These are phyloP conservation scores for Callorhinus ursinus DNA, from an alignment of 2,113 vertebrate genomes.

Conservation along the genomic window DNA sequence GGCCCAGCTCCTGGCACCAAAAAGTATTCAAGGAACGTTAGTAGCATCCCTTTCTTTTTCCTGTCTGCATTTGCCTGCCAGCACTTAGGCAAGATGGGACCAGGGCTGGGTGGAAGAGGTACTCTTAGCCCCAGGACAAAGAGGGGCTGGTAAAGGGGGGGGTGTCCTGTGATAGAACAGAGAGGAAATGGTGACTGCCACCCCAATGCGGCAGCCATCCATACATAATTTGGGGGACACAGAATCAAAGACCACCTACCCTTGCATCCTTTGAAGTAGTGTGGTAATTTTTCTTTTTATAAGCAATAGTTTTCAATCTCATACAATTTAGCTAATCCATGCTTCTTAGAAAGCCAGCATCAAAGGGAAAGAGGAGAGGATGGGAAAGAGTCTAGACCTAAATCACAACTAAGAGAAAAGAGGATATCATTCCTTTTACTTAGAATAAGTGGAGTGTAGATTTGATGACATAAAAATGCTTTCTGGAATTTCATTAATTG, in stretches of 20 bases:
- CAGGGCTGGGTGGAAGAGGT: not conserved
- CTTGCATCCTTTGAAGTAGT: not conserved
- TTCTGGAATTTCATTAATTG: conserved; percentile 60
- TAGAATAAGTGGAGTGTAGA: conserved; percentile 56
- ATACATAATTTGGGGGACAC: not conserved
- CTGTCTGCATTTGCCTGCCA: not conserved
- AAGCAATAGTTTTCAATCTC: not conserved
- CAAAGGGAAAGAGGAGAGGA: conserved; percentile 12
- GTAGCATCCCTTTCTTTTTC: not conserved
- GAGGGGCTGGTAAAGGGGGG: not conserved
- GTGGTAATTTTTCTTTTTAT: conserved; percentile 32
- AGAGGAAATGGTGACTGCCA: not conserved
- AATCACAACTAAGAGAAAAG: conserved; percentile 39
- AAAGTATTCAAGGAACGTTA: not conserved
- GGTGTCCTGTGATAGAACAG: not conserved
- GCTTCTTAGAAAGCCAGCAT: conserved; percentile 37
- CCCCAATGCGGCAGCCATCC: not conserved
- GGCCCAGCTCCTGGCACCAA: not conserved
- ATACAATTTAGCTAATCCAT: not conserved
- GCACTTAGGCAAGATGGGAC: not conserved
- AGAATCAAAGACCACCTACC: not conserved
- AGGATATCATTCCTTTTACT: not conserved
- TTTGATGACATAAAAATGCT: conserved; percentile 44
- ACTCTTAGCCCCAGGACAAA: not conserved
- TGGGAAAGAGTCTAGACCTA: not conserved